Evolutionary conservation across 1,140 invertebrate species (phyloP), one percentile per base, ranked within the genome.

Genomic region (Armadillidium nasatum): DNA sequence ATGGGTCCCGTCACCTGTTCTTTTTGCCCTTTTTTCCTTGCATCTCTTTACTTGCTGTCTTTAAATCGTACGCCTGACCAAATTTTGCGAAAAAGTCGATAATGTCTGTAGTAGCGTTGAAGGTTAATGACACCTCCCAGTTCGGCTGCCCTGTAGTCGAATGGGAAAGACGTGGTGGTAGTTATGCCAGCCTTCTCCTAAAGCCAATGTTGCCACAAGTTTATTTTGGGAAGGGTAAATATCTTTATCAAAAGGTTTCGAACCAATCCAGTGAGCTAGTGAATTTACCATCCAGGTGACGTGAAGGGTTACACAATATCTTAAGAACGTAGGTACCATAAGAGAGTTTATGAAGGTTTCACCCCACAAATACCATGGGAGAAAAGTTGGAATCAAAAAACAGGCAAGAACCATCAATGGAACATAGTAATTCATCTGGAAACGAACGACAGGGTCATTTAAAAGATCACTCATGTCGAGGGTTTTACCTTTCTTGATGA

Each of bases 211-310:
- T 0, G 86, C 84, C 1, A 88, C 87, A 11, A 83, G 75, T 0
- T 83, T 50, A 80, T 88, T 88, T 82, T 89, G 86, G n/a, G 84
- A 83, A 4, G 88, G 88, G 73, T 85, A 86, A 78, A 89, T 88
- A 69, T 82, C 80, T 91, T 89, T 89, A 85, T 98, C 96, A 83
- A 98, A 99, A 0, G 96, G 96, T 82, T 90, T 91, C 76, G 89
- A 88, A 70, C 97, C 97, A 86, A 92, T 96, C 82, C 95, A 88
- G 86, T 98, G 96, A 1, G 96, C 96, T 19, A 93, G 93, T 76
- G 93, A 95, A 85, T 99, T 99, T 0, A 98, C 96, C 54, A 95
- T 86, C 96, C 96, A 99, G 3, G 96, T 98, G 79, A 91, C 90
- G 83, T 99, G 94, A 19, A 99, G 86, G 10, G 91, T 92, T 82